Base-by-base conservation (phyloP, 2,888 invertebrate genomes). In the Diaprepes abbreviatus region DNA sequence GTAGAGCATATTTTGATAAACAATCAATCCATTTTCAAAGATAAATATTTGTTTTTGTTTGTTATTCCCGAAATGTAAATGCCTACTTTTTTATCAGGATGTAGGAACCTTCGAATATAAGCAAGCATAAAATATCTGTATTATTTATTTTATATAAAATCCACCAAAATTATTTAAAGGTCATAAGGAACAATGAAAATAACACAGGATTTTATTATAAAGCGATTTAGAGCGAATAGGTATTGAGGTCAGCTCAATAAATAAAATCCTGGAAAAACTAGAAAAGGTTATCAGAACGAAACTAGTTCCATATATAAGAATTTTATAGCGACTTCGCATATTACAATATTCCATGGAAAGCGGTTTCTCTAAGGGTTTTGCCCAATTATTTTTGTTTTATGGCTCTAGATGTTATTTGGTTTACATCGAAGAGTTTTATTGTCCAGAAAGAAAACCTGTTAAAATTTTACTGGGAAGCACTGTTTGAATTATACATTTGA, bases 361-460 rank as follows among this genome's bases (percentile, higher is more conserved):
- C 36, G 52, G 50, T 62, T 50, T 62, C 62, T 62, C 62, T 62
- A 62, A 62, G 62, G 60, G 31, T 36, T 50, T 50, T 62, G 16
- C 21, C 36, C 50, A 62, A 62, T 62, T 62, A 62, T 62, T 62
- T 62, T 62, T 62, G 50, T 52, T 62, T 62, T 62, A 62, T 62
- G 24, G 17, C 60, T 43, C 16, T 31, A 48, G 60, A 60, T 33
- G 48, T 48, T 50, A 45, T 62, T 62, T 59, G 43, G 10, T 59
- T 59, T 45, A 59, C 43, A 59, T 59, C 31, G 45, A 3, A 12
- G 40, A 17, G 31, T 59, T 59, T 59, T 59, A 59, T 59, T 59
- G 40, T 57, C 16, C 17, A 19, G 57, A 24, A 24, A 24, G 24
- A n/a, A 21, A 19, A 40, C 57, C 38, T 57, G 38, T 57, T 21